Evolutionary conservation across 2,888 invertebrate species (phyloP).

Genomic region (Scaptomyza cyrtandrae): DNA sequence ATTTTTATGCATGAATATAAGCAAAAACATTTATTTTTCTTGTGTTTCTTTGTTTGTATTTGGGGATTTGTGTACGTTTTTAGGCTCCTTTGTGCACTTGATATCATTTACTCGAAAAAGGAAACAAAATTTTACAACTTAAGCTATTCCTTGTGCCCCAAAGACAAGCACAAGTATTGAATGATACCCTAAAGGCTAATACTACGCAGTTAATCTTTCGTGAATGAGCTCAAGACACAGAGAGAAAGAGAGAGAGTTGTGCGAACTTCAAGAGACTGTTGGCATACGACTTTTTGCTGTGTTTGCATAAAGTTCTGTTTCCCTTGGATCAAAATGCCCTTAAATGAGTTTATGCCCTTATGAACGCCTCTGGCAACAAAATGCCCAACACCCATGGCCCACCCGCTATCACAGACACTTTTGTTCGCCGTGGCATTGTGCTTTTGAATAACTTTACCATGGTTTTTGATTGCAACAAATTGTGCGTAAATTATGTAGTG

Average conservation of each 20-base stretch:
- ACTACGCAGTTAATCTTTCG: slow-evolving; percentile 2
- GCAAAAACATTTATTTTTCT: slow-evolving; percentile 4
- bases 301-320: slow-evolving; percentile 67
- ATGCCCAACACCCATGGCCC: slow-evolving; percentile 8
- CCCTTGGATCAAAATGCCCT: slow-evolving; percentile 31
- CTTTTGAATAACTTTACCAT: slow-evolving; percentile 55
- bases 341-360: slow-evolving; percentile 46
- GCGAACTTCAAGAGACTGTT: slow-evolving; percentile 5
- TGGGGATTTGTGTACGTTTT: slow-evolving; percentile 43
- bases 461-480: slow-evolving; percentile 74
- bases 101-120: slow-evolving; percentile 58
- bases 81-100: slow-evolving; percentile 32
- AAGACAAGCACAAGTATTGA: neutral
- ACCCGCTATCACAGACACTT: slow-evolving; percentile 19
- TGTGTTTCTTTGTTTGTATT: slow-evolving; percentile 20
- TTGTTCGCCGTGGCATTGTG: slow-evolving; percentile 29
- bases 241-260: neutral
- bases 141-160: neutral
- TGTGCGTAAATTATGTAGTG: slow-evolving; percentile 67
- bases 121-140: slow-evolving; percentile 19
- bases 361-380: slow-evolving; percentile 19
- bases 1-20: slow-evolving; percentile 20
- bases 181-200: slow-evolving; percentile 2
- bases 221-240: slow-evolving; percentile 31
- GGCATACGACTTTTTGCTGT: slow-evolving; percentile 56